phyloP scores from a whole-genome alignment of 2,797 vertebrate genomes.

The Acrossocheilus fasciatus region DNA sequence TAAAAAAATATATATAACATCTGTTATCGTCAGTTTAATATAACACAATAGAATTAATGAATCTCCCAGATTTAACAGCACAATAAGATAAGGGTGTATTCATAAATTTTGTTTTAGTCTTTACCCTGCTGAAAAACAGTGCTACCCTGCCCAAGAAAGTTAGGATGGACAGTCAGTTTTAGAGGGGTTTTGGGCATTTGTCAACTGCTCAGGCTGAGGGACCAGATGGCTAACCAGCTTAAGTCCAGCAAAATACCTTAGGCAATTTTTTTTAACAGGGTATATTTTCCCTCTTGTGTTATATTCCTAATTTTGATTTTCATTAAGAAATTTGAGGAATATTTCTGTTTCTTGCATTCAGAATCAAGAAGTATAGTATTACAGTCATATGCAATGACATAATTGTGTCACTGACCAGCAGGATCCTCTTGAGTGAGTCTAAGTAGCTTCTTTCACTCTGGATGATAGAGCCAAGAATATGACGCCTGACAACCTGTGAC shows the following conservation, averaged over 20 bases:
- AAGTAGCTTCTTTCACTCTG: slow-evolving; percentile 87
- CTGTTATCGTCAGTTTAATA: not conserved
- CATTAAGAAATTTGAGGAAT: not conserved
- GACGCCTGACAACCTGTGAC: slow-evolving; percentile 79
- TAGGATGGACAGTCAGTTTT: not conserved
- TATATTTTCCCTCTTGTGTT: not conserved
- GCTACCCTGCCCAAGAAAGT: not conserved
- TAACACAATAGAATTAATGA: not conserved
- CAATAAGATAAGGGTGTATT: not conserved
- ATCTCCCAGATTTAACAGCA: not conserved
- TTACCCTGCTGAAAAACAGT: not conserved
- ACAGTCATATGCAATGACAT: not conserved
- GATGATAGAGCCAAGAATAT: slow-evolving; percentile 85
- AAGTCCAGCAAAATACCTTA: not conserved
- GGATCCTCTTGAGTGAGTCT: slow-evolving; percentile 83
- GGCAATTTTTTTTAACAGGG: not conserved
- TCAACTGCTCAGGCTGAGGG: not conserved
- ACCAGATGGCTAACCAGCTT: not conserved
- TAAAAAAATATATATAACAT: not conserved
- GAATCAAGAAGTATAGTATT: not conserved
- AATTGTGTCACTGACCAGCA: slow-evolving; percentile 74
- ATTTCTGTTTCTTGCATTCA: not conserved
- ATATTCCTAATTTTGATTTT: not conserved
- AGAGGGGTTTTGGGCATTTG: not conserved
- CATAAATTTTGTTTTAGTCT: not conserved